Conservation (phyloP, 2,888 invertebrate species). For the Anoplius nigerrimus region DNA sequence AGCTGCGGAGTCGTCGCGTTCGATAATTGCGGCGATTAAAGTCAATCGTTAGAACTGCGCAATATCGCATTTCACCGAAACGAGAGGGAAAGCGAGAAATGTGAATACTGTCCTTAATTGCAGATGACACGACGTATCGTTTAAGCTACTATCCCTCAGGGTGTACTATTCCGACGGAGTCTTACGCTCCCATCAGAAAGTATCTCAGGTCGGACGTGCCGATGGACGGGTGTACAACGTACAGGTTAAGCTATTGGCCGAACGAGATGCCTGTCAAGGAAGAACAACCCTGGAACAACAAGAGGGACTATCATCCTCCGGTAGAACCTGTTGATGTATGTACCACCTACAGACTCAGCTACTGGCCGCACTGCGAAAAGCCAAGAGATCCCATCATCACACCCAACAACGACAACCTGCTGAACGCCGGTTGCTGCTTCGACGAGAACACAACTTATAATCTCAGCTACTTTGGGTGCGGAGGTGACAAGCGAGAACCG, state of each 20-base stretch:
- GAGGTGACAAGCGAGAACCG: constrained; percentile 56
- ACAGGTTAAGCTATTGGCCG: constrained; percentile 79
- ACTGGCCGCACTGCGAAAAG: constrained; percentile 65
- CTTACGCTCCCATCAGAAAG: constrained; percentile 76
- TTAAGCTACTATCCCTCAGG: constrained; percentile 80
- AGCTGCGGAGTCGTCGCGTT: too few species aligned
- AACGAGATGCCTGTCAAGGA: constrained; percentile 56
- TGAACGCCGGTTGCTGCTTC: constrained; percentile 62
- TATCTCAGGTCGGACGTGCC: constrained; percentile 77
- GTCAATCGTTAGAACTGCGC: too few species aligned
- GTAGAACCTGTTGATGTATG: constrained; percentile 59
- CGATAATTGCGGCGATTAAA: too few species aligned
- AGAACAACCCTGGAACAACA: constrained; percentile 54
- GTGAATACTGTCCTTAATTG: not conserved
- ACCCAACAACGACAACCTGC: constrained; percentile 57
- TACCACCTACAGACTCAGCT: constrained; percentile 70
- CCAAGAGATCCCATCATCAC: constrained; percentile 52
- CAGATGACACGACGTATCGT: constrained; percentile 81
- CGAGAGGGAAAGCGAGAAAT: not conserved
- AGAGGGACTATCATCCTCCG: constrained; percentile 58
- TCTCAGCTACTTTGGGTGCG: constrained; percentile 67
- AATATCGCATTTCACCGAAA: too few species aligned
- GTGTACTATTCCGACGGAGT: constrained; percentile 70
- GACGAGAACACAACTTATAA: constrained; percentile 70
- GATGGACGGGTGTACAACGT: constrained; percentile 78